Conservation (phyloP, 2,797 vertebrate species). For the Gouania willdenowi region DNA sequence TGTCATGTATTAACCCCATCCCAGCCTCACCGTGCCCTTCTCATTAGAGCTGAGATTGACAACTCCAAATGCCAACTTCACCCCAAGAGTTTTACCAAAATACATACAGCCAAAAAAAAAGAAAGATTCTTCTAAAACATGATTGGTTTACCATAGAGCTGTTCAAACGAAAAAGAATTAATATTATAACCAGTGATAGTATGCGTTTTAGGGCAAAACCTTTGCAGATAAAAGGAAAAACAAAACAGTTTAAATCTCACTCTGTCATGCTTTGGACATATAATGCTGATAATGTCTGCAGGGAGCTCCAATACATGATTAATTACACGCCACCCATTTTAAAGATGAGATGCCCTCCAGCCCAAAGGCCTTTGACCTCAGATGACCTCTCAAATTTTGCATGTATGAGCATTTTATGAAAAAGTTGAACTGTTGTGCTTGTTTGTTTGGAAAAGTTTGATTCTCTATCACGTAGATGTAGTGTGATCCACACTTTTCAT, state of each 20-base stretch:
- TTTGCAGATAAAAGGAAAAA: not conserved
- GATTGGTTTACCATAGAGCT: too few relatives aligned
- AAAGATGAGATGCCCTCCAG: conserved; percentile 46
- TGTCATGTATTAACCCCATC: conserved; percentile 73
- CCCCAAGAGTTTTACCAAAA: conserved; percentile 9
- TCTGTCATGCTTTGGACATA: too few relatives aligned
- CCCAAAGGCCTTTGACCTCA: conserved; percentile 53
- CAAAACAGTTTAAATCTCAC: too few relatives aligned
- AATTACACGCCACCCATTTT: conserved; percentile 50
- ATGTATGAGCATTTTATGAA: conserved; percentile 10
- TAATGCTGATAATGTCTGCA: conserved; percentile 40
- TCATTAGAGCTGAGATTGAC: conserved; percentile 70
- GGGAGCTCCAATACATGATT: conserved; percentile 54
- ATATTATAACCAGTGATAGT: too few relatives aligned
- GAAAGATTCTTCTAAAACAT: not conserved
- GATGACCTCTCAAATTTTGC: conserved; percentile 31
- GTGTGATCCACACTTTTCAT: conserved; percentile 30
- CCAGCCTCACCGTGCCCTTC: conserved; percentile 47
- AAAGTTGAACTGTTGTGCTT: not conserved
- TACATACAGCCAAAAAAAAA: not conserved
- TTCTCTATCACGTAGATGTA: conserved; percentile 22
- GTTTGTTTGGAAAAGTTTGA: not conserved
- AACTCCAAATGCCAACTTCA: conserved; percentile 40
- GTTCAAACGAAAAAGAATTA: too few relatives aligned
- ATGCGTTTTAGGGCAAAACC: too few relatives aligned